These are phyloP conservation scores for Neotoma lepida DNA, from an alignment of 2,113 vertebrate species.

Conservation along the genomic window DNA sequence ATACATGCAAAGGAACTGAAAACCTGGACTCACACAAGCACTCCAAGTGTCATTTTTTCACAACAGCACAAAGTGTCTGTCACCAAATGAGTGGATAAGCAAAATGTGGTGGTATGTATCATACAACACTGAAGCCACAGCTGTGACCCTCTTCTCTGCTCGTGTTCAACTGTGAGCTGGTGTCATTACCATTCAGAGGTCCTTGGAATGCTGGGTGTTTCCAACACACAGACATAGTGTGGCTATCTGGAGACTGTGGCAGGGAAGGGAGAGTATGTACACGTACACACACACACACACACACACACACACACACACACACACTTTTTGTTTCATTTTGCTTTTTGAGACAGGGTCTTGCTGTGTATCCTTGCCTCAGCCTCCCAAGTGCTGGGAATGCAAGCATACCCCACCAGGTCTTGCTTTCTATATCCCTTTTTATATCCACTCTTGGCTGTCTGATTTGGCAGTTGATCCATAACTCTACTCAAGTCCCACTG, in stretches of 20 bases:
- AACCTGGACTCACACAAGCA: neutral
- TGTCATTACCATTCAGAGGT: neutral
- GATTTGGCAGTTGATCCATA: neutral
- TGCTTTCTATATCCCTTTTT: neutral
- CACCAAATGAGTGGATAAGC: neutral
- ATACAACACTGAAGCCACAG: neutral
- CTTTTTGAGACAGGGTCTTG: neutral
- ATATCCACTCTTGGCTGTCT: neutral
- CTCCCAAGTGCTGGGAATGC: neutral
- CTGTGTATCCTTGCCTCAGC: neutral
- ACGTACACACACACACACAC: neutral
- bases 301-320: neutral
- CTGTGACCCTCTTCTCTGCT: neutral
- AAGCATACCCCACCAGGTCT: neutral
- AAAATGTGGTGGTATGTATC: neutral
- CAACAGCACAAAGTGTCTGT: neutral
- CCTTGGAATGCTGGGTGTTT: constrained; percentile 9
- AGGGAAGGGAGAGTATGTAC: neutral
- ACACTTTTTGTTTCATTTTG: neutral
- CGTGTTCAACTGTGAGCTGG: neutral
- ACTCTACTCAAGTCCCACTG: neutral
- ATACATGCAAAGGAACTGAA: neutral
- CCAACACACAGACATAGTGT: neutral
- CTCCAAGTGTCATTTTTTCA: neutral
- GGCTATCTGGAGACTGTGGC: neutral